Evolutionary conservation across 2,888 invertebrate genomes (phyloP), one percentile per base, ranked within the genome.

Genomic region (Stenodema calcarata): DNA sequence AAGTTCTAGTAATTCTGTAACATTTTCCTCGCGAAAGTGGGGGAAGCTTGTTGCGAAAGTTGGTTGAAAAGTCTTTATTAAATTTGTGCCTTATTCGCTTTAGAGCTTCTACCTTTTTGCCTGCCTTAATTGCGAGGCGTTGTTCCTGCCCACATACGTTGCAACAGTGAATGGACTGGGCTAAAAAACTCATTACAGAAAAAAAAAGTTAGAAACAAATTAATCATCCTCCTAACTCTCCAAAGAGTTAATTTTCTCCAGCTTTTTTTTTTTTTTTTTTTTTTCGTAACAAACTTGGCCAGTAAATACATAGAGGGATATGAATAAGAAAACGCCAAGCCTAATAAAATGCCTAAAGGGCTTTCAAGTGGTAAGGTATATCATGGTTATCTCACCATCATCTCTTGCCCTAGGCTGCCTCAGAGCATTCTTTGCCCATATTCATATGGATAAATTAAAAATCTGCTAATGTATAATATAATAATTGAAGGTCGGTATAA

Each of bases 11-110:
- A 62, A 62, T 62, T 23, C 62, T 62, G 62, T 62, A 62, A 9
- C 23, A 9, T 62, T 62, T 62, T 27, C 62, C 23, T 62, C 23
- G 23, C 23, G 62, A 23, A 62, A 62, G 27, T 16, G 9, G 62
- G 62, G 62, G 54, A 23, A 12, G 2, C 18, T 7, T 23, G 23
- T 23, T 62, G 62, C 23, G 62, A 27, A 23, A 62, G 73, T 73
- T 73, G 41, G 73, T 73, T 35, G 73, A 73, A 73, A 73, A 73
- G 73, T 73, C 73, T 73, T 73, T 73, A 73, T 73, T 73, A 73
- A 73, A 73, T 73, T 73, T 73, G 73, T 41, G 30, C 73, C 73
- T 73, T 73, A 73, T 30, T 73, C 73, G 35, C 41, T 73, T 73
- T 41, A 73, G 35, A 73, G 73, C 35, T 35, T 18, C 41, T 41